Percentiles rank a stretch among this genome's conserved stretches.
These are phyloP conservation scores for Pristionchus entomophagus DNA, from an alignment of 2,888 invertebrate species.

Conservation along the genomic window DNA sequence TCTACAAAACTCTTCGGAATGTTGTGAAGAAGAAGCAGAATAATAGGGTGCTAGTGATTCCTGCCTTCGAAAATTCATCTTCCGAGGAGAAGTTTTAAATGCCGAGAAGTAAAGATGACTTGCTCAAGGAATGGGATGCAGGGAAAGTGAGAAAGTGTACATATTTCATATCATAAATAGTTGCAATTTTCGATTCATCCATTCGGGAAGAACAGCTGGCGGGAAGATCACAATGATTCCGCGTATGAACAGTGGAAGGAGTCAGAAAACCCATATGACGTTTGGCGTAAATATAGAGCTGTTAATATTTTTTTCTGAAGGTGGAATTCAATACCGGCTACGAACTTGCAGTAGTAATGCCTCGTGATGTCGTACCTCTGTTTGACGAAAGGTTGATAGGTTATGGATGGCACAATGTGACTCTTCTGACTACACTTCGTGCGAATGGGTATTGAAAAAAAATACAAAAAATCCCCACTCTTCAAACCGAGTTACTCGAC, in stretches of 20 bases:
- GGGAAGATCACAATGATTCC: conserved; percentile 89
- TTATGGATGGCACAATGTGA: conserved; percentile 93
- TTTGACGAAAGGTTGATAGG: conserved; percentile 92
- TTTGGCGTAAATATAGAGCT: background rate
- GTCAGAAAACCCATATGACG: conserved; percentile 84
- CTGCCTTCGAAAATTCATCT: conserved; percentile 88
- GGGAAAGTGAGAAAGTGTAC: conserved; percentile 83
- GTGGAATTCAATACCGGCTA: conserved; percentile 87
- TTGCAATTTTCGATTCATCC: background rate
- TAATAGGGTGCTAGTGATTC: conserved; percentile 84
- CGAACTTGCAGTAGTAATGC: conserved; percentile 90
- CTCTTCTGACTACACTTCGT: conserved; percentile 83
- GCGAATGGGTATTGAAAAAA: conserved; percentile 85
- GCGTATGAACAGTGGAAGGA: conserved; percentile 88
- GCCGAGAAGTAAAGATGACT: conserved; percentile 85
- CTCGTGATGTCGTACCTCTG: conserved; percentile 81
- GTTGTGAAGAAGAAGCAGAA: conserved; percentile 19
- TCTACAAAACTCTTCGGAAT: background rate
- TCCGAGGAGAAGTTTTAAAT: conserved; percentile 87
- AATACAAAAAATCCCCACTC: too few relatives aligned
- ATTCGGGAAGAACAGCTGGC: conserved; percentile 77
- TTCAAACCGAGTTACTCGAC: too few relatives aligned
- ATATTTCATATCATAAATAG: too few relatives aligned
- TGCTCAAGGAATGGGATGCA: conserved; percentile 84
- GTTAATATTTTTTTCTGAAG: background rate